Conservation (phyloP, 2,113 vertebrate species). For the Geothlypis trichas region DNA sequence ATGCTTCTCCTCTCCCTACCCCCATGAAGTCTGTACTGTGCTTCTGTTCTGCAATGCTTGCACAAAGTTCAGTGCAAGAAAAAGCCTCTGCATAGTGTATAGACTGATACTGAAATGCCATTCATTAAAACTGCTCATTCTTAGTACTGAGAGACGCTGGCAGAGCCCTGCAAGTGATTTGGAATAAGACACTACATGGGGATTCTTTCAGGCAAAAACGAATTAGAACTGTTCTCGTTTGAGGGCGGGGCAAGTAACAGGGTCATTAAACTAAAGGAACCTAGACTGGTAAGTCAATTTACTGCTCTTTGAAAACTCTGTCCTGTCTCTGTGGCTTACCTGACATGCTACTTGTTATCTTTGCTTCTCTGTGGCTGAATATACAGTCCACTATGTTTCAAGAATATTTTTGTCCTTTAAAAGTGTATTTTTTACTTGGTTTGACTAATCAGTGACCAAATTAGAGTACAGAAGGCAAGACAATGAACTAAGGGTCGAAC, state of each 20-base stretch:
- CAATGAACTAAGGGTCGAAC: background rate
- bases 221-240: background rate
- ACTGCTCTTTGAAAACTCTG: background rate
- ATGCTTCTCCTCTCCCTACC: background rate
- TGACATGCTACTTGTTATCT: background rate
- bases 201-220: background rate
- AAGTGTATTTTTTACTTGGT: background rate
- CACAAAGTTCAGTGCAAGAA: background rate
- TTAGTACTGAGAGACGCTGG: background rate
- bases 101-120: background rate
- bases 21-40: background rate
- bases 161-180: background rate
- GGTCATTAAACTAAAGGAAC: background rate
- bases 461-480: background rate
- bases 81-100: background rate
- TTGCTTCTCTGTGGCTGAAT: background rate
- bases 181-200: background rate
- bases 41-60: background rate
- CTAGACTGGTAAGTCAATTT: background rate
- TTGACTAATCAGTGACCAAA: constrained; percentile 2
- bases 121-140: background rate
- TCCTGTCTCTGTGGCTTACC: background rate
- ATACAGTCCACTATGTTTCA: background rate
- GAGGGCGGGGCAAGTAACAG: background rate
- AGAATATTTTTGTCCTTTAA: background rate